phyloP scores from a whole-genome alignment of 1,140 invertebrate genomes.

The Drosophila erecta region DNA sequence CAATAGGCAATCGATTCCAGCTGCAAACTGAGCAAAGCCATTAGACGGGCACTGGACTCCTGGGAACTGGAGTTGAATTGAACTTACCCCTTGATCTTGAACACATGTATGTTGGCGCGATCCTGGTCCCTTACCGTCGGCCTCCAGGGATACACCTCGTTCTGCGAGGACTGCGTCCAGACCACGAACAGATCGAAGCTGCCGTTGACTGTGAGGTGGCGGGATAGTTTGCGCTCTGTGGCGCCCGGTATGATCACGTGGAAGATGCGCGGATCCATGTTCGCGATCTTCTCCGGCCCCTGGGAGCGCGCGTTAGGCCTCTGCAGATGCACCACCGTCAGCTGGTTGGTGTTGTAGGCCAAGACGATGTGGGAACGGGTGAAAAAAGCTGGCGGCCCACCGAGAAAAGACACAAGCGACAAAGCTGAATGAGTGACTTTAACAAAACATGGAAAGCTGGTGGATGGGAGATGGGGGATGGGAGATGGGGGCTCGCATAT shows the following conservation, averaged over 20 bases:
- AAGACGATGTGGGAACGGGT: conserved; percentile 88
- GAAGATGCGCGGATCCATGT: conserved; percentile 88
- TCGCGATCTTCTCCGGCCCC: conserved; percentile 87
- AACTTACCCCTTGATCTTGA: conserved; percentile 85
- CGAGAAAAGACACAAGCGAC: conserved; percentile 56
- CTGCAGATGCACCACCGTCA: conserved; percentile 88
- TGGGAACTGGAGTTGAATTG: background rate
- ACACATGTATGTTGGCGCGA: conserved; percentile 91
- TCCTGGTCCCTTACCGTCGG: conserved; percentile 91
- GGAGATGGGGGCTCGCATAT: conserved; percentile 34
- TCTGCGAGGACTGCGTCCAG: conserved; percentile 91
- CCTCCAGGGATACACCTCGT: conserved; percentile 94
- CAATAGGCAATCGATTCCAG: conserved; percentile 88
- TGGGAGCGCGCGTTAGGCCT: conserved; percentile 86
- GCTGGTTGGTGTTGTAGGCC: conserved; percentile 88
- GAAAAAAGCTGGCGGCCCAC: conserved; percentile 86
- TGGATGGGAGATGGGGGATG: background rate
- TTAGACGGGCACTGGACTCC: background rate
- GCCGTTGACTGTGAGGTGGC: conserved; percentile 88
- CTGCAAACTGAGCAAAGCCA: conserved; percentile 84
- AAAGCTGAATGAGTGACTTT: conserved; percentile 68
- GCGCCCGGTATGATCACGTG: conserved; percentile 87
- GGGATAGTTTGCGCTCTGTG: conserved; percentile 87
- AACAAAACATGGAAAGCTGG: conserved; percentile 77
- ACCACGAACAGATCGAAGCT: conserved; percentile 87